phyloP scores from a whole-genome alignment of 2,888 invertebrate species.

The Limnephilus rhombicus region DNA sequence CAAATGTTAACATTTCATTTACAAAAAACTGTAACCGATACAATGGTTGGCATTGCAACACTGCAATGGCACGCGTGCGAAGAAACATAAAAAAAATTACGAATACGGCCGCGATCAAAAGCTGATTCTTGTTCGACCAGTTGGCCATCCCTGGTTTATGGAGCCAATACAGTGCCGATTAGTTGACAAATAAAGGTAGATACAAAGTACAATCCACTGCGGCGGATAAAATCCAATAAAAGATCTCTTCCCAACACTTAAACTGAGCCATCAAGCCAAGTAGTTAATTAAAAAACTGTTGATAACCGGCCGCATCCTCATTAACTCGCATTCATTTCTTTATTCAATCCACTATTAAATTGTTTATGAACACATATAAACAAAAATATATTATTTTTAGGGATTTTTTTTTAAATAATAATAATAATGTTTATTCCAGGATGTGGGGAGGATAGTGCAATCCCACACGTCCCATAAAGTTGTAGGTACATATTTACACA shows the following conservation, averaged over 20 bases:
- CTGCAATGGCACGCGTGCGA: too few relatives aligned
- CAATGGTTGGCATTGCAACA: too few relatives aligned
- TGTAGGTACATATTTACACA: too few relatives aligned
- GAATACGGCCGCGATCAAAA: background rate
- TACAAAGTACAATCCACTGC: constrained; percentile 40
- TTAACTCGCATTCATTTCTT: background rate
- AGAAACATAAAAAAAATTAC: too few relatives aligned
- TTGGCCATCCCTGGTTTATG: background rate
- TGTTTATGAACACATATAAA: background rate
- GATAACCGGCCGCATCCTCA: background rate
- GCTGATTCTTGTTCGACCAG: background rate
- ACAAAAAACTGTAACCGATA: too few relatives aligned
- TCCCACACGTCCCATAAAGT: too few relatives aligned
- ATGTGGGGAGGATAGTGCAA: too few relatives aligned
- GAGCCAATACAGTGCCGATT: constrained; percentile 20
- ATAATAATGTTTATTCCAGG: too few relatives aligned
- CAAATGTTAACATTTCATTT: too few relatives aligned
- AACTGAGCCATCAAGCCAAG: constrained; percentile 3
- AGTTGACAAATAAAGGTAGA: constrained; percentile 40
- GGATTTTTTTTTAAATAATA: background rate
- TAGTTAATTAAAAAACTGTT: constrained; percentile 18
- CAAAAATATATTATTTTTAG: background rate
- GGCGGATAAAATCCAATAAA: constrained; percentile 17
- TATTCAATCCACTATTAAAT: background rate
- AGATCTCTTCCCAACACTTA: constrained; percentile 6